Base-by-base conservation (phyloP, 2,113 vertebrate genomes). In the Clinocottus analis region DNA sequence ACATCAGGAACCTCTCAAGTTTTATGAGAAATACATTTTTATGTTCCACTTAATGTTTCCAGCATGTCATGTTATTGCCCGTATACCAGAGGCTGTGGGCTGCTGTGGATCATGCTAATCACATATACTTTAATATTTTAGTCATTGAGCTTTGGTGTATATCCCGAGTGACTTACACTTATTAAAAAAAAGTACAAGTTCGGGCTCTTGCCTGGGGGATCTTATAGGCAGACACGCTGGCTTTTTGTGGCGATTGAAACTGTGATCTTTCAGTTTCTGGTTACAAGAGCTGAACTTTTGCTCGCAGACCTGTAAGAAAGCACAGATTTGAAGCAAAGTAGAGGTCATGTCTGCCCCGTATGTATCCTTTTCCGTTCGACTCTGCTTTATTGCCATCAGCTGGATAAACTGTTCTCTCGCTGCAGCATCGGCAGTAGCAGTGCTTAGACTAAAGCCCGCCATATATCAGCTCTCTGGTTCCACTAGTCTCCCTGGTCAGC, bases 1-100 rank as follows among this genome's bases (percentile, higher is more conserved):
- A 61, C 88, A 91, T 90, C 79, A 79, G 87, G 89, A 94, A 90
- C 87, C 81, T 86, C 77, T 93, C 79, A 87, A 72, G 81, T 85
- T 91, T 93, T 89, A 91, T 91, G 85, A 85, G 87, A 83, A 92
- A 90, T 89, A 84, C 74, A 80, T 89, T 92, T 93, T 89, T 86
- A 85, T 90, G 88, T 87, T 87, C 87, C 77, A 79, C 84, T 77
- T 89, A 90, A 93, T 83, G 81, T 85, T 90, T 92, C 79, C 91
- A 92, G 82, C 81, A 69, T 89, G 85, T 79, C 80, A 67, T 68
- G 68, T 83, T 75, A 77, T 74, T 80, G 76, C 65, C 47, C 43
- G 21, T 71, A 61, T 12, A 73, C 75, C 73, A 75, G 80, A 66
- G 80, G 63, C 65, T 25, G 60, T 39, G 58, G 59, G 47, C 65